phyloP scores from a whole-genome alignment of 2,797 vertebrate species.

The Trematomus bernacchii region DNA sequence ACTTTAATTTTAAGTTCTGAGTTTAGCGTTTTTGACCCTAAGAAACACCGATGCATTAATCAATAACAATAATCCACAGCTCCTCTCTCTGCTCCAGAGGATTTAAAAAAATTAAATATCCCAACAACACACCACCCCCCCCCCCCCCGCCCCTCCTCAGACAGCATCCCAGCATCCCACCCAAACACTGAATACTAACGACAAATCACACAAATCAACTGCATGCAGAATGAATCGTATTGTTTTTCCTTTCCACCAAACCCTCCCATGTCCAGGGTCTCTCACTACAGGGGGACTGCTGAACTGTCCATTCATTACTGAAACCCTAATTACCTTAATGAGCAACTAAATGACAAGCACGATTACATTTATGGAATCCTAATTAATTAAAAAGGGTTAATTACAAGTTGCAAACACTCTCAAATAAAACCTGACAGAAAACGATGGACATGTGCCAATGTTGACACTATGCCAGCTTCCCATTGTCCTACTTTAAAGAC shows the following conservation, averaged over 20 bases:
- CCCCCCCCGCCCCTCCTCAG: too few species aligned
- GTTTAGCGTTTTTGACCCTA: too few species aligned
- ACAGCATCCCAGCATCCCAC: too few species aligned
- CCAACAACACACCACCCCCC: too few species aligned
- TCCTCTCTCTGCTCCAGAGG: too few species aligned
- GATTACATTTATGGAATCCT: slow-evolving; percentile 53
- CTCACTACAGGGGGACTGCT: slow-evolving; percentile 19
- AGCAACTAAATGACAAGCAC: slow-evolving; percentile 44
- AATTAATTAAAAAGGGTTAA: slow-evolving; percentile 54
- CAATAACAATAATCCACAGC: too few species aligned
- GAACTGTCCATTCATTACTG: slow-evolving; percentile 52
- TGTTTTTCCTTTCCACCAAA: not conserved
- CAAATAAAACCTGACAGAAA: slow-evolving; percentile 29
- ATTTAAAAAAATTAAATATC: too few species aligned
- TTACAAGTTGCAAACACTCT: slow-evolving; percentile 42
- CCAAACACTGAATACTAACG: not conserved
- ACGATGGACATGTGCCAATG: slow-evolving; percentile 5
- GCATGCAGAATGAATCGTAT: not conserved
- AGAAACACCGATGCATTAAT: too few species aligned
- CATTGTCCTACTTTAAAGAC: not conserved
- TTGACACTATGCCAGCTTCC: not conserved
- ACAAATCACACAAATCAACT: not conserved
- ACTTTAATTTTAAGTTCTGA: too few species aligned
- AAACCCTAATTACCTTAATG: slow-evolving; percentile 62
- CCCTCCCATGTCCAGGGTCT: slow-evolving; percentile 22